Conservation (phyloP, 2,113 vertebrate genomes). For the Nettapus auritus region DNA sequence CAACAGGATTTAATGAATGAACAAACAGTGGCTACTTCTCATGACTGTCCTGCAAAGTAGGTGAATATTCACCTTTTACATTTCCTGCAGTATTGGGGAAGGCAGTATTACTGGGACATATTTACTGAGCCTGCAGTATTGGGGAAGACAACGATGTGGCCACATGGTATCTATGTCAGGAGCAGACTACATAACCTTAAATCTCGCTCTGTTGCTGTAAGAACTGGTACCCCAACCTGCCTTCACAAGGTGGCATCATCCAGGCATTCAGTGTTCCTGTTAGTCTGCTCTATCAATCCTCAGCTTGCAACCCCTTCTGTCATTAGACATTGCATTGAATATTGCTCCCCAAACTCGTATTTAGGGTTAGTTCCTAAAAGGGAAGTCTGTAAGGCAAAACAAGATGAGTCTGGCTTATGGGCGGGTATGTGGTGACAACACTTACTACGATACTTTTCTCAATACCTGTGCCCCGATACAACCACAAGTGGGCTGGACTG, state of each 20-base stretch:
- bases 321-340: neutral
- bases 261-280: neutral
- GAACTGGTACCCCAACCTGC: neutral
- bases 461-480: neutral
- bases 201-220: neutral
- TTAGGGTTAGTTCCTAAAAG: neutral
- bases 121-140: too few species aligned
- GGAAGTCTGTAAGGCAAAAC: neutral
- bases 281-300: neutral
- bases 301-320: neutral
- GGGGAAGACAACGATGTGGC: neutral
- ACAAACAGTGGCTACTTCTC: neutral
- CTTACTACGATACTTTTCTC: neutral
- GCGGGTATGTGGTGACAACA: neutral
- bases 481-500: neutral
- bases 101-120: too few species aligned
- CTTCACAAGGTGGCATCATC: neutral
- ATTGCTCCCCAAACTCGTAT: neutral
- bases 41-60: neutral
- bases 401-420: neutral
- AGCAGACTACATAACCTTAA: neutral
- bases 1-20: neutral
- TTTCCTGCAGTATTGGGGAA: neutral
- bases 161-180: neutral
- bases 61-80: neutral